Base-by-base conservation (phyloP, 2,888 invertebrate species). In the Strigamia crassipes region DNA sequence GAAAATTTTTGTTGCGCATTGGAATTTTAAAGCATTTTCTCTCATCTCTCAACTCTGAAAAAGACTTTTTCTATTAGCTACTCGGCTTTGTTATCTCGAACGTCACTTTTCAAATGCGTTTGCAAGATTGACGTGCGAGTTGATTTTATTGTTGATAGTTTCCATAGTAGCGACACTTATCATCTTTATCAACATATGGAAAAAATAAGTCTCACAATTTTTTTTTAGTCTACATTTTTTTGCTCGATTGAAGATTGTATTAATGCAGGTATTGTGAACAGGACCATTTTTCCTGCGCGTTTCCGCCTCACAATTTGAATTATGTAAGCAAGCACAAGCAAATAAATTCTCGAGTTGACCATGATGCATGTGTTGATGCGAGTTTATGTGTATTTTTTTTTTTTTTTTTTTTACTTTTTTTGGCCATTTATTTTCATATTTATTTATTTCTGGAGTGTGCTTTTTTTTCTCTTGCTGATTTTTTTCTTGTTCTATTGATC, bases 181-280 rank as follows among this genome's bases (percentile, higher is more conserved):
- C 56, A 56, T 56, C n/a, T 56, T 56, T 56, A 56, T 56, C 56
- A 56, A 18, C 56, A 18, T 56, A 56, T 56, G 18, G 46, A 56
- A 18, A 56, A 4, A 56, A 18, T 18, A 56, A 56, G 18, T 56
- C 12, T 12, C 12, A 46, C n/a, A 46, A 46, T n/a, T 56, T 56
- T 56, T 56, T 56, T 56, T 56, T 9, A n/a, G 15, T 56, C 10
- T n/a, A 56, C 18, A 56, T 18, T 56, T 56, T 56, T 56, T 56
- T 56, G n/a, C 4, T 56, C 18, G 18, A 56, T 56, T 18, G n/a
- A 18, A 9, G 56, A 56, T 56, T 56, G 6, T 56, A 56, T 18
- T 56, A 56, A 56, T 56, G 56, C 21, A 56, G n/a, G 56, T 8
- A 56, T 18, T 56, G 56, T 5, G 46, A 46, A 46, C n/a, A 46